Conservation (phyloP, 1,140 invertebrate species). For the Drosophila aff. region DNA sequence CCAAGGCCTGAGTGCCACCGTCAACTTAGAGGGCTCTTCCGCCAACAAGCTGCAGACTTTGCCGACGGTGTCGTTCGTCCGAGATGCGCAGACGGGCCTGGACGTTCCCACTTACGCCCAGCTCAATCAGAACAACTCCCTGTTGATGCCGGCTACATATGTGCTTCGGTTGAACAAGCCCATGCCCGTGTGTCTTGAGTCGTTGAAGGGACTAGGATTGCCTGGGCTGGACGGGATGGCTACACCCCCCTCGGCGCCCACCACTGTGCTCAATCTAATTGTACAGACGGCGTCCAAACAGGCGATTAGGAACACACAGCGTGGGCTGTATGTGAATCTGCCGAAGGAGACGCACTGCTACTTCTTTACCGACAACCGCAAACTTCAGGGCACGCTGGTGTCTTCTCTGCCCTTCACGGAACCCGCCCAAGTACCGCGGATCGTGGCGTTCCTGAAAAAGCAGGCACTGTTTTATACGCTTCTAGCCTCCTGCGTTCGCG, state of each 20-base stretch:
- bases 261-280: slow-evolving; percentile 70
- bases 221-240: slow-evolving; percentile 27
- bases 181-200: slow-evolving; percentile 89
- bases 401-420: slow-evolving; percentile 96
- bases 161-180: slow-evolving; percentile 94
- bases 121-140: slow-evolving; percentile 93
- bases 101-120: slow-evolving; percentile 92
- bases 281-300: slow-evolving; percentile 71
- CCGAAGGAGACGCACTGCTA: slow-evolving; percentile 97
- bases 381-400: slow-evolving; percentile 92
- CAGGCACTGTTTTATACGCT: slow-evolving; percentile 97
- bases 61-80: slow-evolving; percentile 91
- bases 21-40: slow-evolving; percentile 95
- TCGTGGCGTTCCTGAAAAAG: slow-evolving; percentile 93
- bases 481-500: slow-evolving; percentile 93
- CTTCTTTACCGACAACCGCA: slow-evolving; percentile 93
- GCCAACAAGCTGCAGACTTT: slow-evolving; percentile 94
- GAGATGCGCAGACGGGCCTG: slow-evolving; percentile 90
- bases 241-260: slow-evolving; percentile 23
- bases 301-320: slow-evolving; percentile 60
- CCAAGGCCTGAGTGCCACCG: slow-evolving; percentile 92
- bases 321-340: slow-evolving; percentile 89
- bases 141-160: slow-evolving; percentile 95
- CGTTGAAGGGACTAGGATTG: slow-evolving; percentile 48
- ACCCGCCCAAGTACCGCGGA: slow-evolving; percentile 95